These are phyloP conservation scores for Jaculus jaculus DNA, from an alignment of 2,113 vertebrate species.

Conservation along the genomic window DNA sequence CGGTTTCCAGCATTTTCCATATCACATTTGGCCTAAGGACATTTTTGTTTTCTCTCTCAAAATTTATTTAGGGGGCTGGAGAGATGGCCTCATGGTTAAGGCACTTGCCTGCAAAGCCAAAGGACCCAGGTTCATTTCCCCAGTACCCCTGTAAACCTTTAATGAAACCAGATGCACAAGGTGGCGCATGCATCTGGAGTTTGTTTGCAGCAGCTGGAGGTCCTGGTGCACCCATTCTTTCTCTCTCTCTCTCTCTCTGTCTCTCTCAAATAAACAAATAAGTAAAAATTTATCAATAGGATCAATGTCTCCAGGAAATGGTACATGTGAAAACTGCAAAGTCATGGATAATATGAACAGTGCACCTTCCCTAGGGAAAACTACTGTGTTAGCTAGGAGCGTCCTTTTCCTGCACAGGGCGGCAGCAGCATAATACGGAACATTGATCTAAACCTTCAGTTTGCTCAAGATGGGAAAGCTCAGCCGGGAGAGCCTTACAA, in stretches of 20 bases:
- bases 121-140: no score
- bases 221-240: no score
- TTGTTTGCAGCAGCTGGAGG: no score
- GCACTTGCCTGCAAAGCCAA: no score
- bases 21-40: neutral
- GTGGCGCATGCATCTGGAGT: no score
- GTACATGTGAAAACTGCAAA: neutral
- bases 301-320: neutral
- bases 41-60: neutral
- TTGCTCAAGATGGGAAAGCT: conserved; percentile 70
- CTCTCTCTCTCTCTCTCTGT: neutral
- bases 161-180: no score
- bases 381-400: neutral
- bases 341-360: neutral
- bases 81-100: no score
- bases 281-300: neutral
- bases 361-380: conserved; percentile 15
- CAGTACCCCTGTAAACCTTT: no score
- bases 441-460: conserved; percentile 48
- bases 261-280: no score
- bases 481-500: conserved; percentile 71
- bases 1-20: neutral
- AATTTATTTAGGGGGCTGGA: neutral
- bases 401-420: neutral
- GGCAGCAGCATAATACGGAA: conserved; percentile 62